These are phyloP conservation scores for Manis crassicaudata DNA, from an alignment of 2,797 vertebrate genomes.

Conservation along the genomic window DNA sequence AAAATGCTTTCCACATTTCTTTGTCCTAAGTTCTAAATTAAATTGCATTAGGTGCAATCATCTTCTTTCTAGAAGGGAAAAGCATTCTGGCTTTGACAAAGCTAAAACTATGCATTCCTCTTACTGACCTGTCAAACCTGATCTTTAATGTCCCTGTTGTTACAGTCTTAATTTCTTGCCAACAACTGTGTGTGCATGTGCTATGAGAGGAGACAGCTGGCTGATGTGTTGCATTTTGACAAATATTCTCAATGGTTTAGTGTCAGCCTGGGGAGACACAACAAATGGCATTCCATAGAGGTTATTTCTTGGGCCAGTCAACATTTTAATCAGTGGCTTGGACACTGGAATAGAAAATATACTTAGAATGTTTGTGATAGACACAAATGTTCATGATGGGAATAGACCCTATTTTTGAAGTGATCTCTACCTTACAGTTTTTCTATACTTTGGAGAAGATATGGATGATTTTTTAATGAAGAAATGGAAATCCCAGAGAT, in stretches of 20 bases:
- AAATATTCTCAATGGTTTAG: conserved; percentile 48
- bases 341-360: conserved; percentile 29
- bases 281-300: conserved; percentile 49
- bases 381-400: not conserved
- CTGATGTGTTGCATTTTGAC: conserved; percentile 59
- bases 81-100: conserved; percentile 7
- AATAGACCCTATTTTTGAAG: not conserved
- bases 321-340: conserved; percentile 44
- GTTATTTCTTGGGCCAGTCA: not conserved
- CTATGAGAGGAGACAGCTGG: conserved; percentile 64
- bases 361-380: not conserved
- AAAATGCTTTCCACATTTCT: conserved; percentile 35
- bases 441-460: not conserved
- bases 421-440: not conserved
- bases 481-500: not conserved
- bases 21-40: conserved; percentile 50
- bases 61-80: conserved; percentile 50
- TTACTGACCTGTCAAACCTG: not conserved
- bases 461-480: not conserved
- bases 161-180: conserved; percentile 35
- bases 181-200: conserved; percentile 48
- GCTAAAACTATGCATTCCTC: conserved; percentile 21
- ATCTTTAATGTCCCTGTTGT: conserved; percentile 33
- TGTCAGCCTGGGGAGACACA: conserved; percentile 30
- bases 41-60: conserved; percentile 49